phyloP scores from a whole-genome alignment of 2,797 vertebrate species.

The Diglossa cyanea region DNA sequence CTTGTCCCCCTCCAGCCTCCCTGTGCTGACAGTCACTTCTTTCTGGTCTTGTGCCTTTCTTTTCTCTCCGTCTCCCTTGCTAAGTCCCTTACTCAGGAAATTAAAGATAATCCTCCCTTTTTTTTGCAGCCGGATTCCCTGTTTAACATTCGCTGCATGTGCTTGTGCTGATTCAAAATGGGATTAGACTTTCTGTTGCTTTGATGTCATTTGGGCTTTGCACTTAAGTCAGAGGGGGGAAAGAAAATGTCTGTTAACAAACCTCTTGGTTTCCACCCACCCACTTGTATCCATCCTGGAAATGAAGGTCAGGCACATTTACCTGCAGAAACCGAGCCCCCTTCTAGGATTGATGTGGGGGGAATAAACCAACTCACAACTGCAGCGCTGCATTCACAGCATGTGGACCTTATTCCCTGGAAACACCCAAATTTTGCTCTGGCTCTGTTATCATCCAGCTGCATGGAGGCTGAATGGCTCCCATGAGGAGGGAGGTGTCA shows the following conservation, averaged over 20 bases:
- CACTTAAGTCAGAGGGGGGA: background rate
- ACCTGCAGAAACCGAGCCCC: background rate
- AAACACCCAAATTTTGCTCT: background rate
- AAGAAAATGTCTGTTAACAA: conserved; percentile 9
- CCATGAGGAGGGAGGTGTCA: background rate
- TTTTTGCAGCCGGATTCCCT: conserved; percentile 48
- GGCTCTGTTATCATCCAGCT: background rate
- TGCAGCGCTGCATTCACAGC: background rate
- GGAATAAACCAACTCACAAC: background rate
- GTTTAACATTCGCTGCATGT: conserved; percentile 68
- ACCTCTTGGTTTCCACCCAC: background rate
- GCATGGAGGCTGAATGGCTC: background rate
- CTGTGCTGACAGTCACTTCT: background rate
- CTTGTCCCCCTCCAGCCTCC: background rate
- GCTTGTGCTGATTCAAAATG: conserved; percentile 54
- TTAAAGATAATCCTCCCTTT: conserved; percentile 64
- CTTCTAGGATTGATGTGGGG: accelerated
- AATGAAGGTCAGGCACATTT: background rate
- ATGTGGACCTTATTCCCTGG: background rate
- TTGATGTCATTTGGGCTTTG: conserved; percentile 65
- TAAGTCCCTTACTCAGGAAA: conserved; percentile 61
- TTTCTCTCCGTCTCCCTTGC: background rate
- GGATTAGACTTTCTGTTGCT: conserved; percentile 67
- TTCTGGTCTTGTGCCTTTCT: conserved; percentile 13
- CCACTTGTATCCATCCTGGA: background rate